Percentiles rank a stretch among this genome's conserved stretches.
phyloP scores from a whole-genome alignment of 2,797 vertebrate genomes.

The Rhinatrema bivittatum region DNA sequence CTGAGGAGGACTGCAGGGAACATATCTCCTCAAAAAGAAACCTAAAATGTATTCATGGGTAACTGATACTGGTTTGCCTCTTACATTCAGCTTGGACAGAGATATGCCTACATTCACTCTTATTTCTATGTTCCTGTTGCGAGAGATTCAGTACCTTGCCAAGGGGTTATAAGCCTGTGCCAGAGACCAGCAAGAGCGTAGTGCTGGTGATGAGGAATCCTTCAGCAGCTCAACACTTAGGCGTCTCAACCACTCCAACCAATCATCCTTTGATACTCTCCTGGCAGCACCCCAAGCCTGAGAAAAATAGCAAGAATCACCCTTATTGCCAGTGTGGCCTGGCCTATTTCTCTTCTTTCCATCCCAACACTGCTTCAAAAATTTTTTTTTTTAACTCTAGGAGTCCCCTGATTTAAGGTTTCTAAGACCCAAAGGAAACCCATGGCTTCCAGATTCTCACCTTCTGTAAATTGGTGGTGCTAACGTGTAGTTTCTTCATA shows the following conservation, averaged over 20 bases:
- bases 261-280: conserved; percentile 97
- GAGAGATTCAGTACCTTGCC: conserved; percentile 92
- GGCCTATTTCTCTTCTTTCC: not conserved
- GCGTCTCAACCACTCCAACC: conserved; percentile 92
- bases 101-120: too few relatives aligned
- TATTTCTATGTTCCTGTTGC: too few relatives aligned
- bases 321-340: not conserved
- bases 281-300: conserved; percentile 97
- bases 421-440: not conserved
- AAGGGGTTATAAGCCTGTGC: conserved; percentile 97
- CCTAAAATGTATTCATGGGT: too few relatives aligned
- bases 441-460: conserved; percentile 39
- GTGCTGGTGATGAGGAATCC: conserved; percentile 90
- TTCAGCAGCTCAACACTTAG: conserved; percentile 92
- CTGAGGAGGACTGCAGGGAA: too few relatives aligned
- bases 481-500: conserved; percentile 97
- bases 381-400: not conserved
- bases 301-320: not conserved
- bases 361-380: not conserved
- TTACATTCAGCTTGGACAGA: too few relatives aligned
- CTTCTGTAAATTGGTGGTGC: conserved; percentile 97
- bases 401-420: not conserved
- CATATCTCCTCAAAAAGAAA: too few relatives aligned
- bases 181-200: conserved; percentile 95
- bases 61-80: too few relatives aligned